phyloP scores from a whole-genome alignment of 1,140 invertebrate genomes.

The Polyergus mexicanus region DNA sequence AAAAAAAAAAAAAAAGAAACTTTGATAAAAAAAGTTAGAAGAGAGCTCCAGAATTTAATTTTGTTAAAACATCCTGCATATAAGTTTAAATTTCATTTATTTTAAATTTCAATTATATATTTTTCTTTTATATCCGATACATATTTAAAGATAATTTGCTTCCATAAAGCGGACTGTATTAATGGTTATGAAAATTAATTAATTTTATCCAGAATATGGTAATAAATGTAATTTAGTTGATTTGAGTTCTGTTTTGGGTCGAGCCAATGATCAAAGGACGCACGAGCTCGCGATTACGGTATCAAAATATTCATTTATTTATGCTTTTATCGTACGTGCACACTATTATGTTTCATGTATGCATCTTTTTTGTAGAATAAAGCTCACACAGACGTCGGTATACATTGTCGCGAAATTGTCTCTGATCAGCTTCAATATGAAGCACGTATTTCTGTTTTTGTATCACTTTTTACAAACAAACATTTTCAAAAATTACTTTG shows the following conservation, averaged over 20 bases:
- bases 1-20: background rate
- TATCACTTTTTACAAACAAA: background rate
- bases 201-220: constrained; percentile 30
- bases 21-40: background rate
- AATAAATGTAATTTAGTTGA: constrained; percentile 42
- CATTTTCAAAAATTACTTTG: constrained; percentile 2
- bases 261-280: constrained; percentile 59
- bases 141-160: constrained; percentile 2
- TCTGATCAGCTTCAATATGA: background rate
- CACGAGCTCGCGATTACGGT: constrained; percentile 37
- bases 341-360: constrained; percentile 24
- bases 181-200: constrained; percentile 55
- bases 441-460: background rate
- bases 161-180: background rate
- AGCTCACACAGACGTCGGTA: constrained; percentile 3
- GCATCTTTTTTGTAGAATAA: constrained; percentile 25
- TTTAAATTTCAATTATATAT: background rate
- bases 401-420: background rate
- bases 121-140: background rate
- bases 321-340: constrained; percentile 10
- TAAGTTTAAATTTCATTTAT: constrained; percentile 10
- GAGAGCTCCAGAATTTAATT: background rate
- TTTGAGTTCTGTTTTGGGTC: constrained; percentile 11
- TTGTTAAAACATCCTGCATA: background rate
- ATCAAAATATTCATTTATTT: constrained; percentile 60